Evolutionary conservation across 2,113 vertebrate species (phyloP).

Genomic region (Periophthalmus modestus): DNA sequence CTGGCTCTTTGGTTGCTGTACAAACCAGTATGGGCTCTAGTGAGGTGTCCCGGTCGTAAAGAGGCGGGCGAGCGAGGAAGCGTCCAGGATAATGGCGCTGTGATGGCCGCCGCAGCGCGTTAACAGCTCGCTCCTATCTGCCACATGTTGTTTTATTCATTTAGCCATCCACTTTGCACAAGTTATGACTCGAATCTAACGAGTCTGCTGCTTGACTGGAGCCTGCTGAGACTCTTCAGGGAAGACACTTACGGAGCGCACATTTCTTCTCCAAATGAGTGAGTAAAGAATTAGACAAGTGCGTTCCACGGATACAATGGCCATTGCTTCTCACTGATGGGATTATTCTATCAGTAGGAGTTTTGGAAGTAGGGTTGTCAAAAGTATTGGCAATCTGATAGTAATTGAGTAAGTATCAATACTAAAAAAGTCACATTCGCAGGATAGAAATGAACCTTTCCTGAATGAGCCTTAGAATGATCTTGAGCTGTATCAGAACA

Average conservation of each 20-base stretch:
- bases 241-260: neutral
- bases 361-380: no score
- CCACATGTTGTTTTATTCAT: constrained; percentile 13
- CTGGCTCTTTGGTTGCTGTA: neutral
- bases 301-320: neutral
- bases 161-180: constrained; percentile 3
- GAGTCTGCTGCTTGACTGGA: constrained; percentile 1
- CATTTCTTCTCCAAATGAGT: constrained; percentile 8
- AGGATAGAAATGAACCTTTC: no score
- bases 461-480: no score
- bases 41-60: neutral
- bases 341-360: no score
- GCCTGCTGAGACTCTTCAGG: neutral
- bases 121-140: constrained; percentile 5
- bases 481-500: no score
- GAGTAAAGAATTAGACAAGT: neutral
- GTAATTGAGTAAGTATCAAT: no score
- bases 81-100: constrained; percentile 1
- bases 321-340: neutral
- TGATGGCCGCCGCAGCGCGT: neutral
- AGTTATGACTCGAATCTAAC: constrained; percentile 7
- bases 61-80: neutral
- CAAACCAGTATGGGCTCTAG: neutral
- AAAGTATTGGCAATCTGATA: no score
- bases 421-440: no score